Evolutionary conservation across 2,113 vertebrate genomes (phyloP).

Genomic region (Oryzias celebensis): DNA sequence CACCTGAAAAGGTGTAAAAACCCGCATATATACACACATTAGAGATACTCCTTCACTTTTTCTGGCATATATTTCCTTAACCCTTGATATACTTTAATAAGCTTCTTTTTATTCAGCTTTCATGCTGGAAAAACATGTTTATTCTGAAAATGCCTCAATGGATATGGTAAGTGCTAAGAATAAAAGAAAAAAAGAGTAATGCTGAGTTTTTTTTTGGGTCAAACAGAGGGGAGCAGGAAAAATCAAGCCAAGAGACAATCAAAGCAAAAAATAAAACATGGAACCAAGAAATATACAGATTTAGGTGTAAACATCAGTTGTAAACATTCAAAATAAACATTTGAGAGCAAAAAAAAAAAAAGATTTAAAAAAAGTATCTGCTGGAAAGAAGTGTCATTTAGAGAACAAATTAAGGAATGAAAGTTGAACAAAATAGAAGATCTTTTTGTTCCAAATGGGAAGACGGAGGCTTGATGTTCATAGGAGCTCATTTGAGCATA

Average conservation of each 20-base stretch:
- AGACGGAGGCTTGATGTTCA: slow-evolving; percentile 29
- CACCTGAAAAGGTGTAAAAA: slow-evolving; percentile 25
- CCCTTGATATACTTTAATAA: neutral
- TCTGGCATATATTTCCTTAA: neutral
- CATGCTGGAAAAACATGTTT: neutral
- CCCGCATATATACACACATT: neutral
- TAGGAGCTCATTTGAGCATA: slow-evolving; percentile 44
- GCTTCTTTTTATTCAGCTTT: slow-evolving; percentile 2
- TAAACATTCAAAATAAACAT: no score
- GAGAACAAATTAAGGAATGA: slow-evolving; percentile 7
- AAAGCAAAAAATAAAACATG: neutral
- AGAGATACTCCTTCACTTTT: neutral
- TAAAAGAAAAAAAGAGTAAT: slow-evolving; percentile 12
- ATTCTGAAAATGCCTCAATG: slow-evolving; percentile 11
- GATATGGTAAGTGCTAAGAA: slow-evolving; percentile 9
- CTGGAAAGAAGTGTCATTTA: neutral
- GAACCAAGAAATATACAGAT: neutral
- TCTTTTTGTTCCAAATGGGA: slow-evolving; percentile 21
- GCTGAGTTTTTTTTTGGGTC: slow-evolving; percentile 22
- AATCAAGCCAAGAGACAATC: neutral
- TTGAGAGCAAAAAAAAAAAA: slow-evolving; percentile 4
- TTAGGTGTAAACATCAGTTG: no score
- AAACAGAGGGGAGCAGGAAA: neutral
- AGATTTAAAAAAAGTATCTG: slow-evolving; percentile 13
- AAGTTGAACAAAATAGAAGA: slow-evolving; percentile 23